These are phyloP conservation scores for Pogonomyrmex barbatus DNA, from an alignment of 1,140 invertebrate species.

Conservation along the genomic window DNA sequence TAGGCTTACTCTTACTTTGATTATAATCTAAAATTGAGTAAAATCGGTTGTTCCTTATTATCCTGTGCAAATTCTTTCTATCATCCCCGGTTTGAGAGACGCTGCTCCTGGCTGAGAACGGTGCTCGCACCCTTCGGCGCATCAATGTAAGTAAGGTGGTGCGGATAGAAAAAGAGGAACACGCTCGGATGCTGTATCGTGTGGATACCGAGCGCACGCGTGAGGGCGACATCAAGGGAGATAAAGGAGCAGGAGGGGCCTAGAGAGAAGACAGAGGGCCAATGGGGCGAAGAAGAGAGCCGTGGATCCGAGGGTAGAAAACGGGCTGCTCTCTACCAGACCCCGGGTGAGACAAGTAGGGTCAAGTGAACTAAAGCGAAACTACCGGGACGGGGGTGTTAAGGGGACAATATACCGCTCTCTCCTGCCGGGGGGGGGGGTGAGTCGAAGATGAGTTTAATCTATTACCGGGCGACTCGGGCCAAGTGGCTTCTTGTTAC, in stretches of 20 bases:
- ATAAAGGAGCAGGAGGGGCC: conserved; percentile 67
- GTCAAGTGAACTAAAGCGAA: conserved; percentile 85
- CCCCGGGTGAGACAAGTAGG: conserved; percentile 80
- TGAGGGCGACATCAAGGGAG: conserved; percentile 61
- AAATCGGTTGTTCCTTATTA: neutral
- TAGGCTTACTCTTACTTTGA: neutral
- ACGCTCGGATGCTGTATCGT: conserved; percentile 14
- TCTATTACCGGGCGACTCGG: conserved; percentile 82
- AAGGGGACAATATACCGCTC: conserved; percentile 83
- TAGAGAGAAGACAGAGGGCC: conserved; percentile 60
- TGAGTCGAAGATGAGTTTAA: conserved; percentile 83
- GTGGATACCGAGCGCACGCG: conserved; percentile 35
- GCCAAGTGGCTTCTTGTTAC: conserved; percentile 86
- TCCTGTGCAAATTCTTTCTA: neutral
- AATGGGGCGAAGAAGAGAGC: conserved; percentile 59
- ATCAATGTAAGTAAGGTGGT: conserved; percentile 39
- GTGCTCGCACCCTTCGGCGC: conserved; percentile 28
- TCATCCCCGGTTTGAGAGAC: conserved; percentile 23
- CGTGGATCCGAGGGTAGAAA: conserved; percentile 59
- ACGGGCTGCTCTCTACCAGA: conserved; percentile 50
- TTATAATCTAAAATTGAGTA: too few species aligned
- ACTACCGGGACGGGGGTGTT: conserved; percentile 82
- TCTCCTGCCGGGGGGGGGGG: conserved; percentile 70
- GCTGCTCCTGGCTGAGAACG: conserved; percentile 1
- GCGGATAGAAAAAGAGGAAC: conserved; percentile 33